Conservation (phyloP, 2,797 vertebrate species). For the Okamejei kenojei region DNA sequence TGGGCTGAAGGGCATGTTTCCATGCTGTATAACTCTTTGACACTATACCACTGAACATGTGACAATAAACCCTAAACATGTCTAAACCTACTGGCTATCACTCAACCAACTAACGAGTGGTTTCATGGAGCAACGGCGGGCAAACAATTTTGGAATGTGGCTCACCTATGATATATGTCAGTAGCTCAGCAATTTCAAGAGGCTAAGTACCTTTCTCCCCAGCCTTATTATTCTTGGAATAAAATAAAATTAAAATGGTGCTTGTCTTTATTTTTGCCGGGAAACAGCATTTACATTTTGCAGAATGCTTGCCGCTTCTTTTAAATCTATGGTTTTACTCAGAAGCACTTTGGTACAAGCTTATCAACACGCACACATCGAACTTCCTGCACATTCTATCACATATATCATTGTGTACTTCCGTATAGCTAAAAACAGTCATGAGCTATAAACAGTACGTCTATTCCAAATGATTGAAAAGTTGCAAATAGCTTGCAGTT, state of each 20-base stretch:
- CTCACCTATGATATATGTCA: neutral
- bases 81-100: too few species aligned
- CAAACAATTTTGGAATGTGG: neutral
- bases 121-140: too few species aligned
- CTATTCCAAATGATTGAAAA: neutral
- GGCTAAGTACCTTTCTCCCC: neutral
- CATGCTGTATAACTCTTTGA: too few species aligned
- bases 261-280: neutral
- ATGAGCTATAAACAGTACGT: neutral
- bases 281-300: neutral
- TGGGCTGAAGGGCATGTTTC: too few species aligned
- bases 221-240: neutral
- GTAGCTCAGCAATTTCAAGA: neutral
- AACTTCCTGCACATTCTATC: neutral
- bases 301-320: neutral
- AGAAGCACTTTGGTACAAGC: neutral
- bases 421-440: neutral
- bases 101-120: too few species aligned
- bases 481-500: neutral
- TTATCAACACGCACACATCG: neutral
- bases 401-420: neutral
- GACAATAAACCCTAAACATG: too few species aligned
- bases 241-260: neutral
- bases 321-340: neutral
- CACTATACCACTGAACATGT: too few species aligned